A percentile compares a stretch with the other conserved stretches of the same genome.
These are phyloP conservation scores for Calycopis cecrops DNA, from an alignment of 1,140 invertebrate species.

Conservation along the genomic window DNA sequence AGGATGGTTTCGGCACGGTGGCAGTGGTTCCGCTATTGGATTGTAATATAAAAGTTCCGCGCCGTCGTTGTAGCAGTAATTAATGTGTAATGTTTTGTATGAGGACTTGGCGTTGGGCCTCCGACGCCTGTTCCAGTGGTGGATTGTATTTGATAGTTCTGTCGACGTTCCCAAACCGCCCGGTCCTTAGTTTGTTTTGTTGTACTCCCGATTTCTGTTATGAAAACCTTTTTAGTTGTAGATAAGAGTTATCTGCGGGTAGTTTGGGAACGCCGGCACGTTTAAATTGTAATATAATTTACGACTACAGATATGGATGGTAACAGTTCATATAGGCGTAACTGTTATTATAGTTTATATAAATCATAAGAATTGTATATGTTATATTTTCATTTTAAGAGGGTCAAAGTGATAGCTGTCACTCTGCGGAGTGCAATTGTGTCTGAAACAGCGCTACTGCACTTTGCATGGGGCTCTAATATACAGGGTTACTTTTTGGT, in stretches of 20 bases:
- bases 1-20: constrained; percentile 3
- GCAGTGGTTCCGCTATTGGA: constrained; percentile 10
- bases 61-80: constrained; percentile 30
- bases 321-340: constrained; percentile 67
- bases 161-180: constrained; percentile 18
- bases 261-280: constrained; percentile 30
- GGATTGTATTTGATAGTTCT: constrained; percentile 37
- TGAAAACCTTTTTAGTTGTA: constrained; percentile 10
- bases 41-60: constrained; percentile 13
- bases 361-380: constrained; percentile 70
- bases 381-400: constrained; percentile 64
- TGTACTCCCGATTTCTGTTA: constrained; percentile 1
- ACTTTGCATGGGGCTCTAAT: constrained; percentile 25
- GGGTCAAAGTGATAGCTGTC: constrained; percentile 17
- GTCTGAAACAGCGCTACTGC: neutral
- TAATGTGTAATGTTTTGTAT: constrained; percentile 56
- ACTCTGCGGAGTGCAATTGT: constrained; percentile 11
- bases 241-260: neutral
- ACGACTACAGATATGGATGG: constrained; percentile 56
- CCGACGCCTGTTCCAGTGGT: constrained; percentile 33
- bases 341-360: constrained; percentile 72
- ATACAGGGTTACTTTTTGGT: too few relatives aligned
- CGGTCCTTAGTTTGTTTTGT: neutral
- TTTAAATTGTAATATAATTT: constrained; percentile 63
- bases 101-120: constrained; percentile 43